These are phyloP conservation scores for Emys orbicularis DNA, from an alignment of 2,797 vertebrate genomes.

Conservation along the genomic window DNA sequence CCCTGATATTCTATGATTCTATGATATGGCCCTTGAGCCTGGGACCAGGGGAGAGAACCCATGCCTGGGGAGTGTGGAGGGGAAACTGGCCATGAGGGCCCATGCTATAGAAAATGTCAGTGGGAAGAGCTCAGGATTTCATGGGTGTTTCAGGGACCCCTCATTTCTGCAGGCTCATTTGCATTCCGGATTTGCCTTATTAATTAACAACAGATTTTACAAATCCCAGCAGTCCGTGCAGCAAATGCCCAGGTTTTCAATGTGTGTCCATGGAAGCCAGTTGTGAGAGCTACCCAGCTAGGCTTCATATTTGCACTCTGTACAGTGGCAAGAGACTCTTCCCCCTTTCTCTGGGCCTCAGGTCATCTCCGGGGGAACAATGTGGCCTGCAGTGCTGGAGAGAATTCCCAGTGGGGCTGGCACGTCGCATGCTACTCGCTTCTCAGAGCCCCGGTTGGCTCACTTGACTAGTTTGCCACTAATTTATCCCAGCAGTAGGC, in stretches of 20 bases:
- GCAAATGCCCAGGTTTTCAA: background rate
- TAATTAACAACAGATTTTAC: background rate
- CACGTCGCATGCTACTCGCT: background rate
- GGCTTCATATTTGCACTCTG: background rate
- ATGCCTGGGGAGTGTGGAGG: background rate
- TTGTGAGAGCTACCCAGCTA: background rate
- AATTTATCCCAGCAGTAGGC: background rate
- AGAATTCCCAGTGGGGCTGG: background rate
- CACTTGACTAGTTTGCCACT: background rate
- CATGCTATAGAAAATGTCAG: background rate
- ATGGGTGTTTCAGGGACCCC: background rate
- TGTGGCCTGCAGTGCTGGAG: background rate
- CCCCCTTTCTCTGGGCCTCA: background rate
- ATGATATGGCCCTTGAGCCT: background rate
- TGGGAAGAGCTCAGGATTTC: background rate
- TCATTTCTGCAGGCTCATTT: background rate
- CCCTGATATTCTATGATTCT: no score
- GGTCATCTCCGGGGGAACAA: background rate
- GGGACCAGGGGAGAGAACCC: background rate
- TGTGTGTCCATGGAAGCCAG: background rate
- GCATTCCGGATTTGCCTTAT: background rate
- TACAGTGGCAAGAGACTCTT: background rate
- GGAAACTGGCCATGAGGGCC: background rate
- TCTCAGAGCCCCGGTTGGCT: background rate
- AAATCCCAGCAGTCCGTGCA: background rate